Evolutionary conservation across 2,888 invertebrate genomes (phyloP), one percentile per base, ranked within the genome.

Genomic region (Ormia ochracea): DNA sequence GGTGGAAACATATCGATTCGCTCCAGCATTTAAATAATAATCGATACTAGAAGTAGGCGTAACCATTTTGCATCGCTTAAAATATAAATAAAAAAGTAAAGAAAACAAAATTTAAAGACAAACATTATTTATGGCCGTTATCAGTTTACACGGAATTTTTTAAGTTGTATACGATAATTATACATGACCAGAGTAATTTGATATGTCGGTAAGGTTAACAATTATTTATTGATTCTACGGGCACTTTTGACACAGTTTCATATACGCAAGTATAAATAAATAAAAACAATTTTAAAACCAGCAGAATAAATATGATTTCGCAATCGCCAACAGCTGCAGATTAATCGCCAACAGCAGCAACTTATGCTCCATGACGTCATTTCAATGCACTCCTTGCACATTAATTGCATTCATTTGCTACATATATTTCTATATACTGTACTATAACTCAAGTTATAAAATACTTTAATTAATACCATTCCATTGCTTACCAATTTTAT

Each of bases 11-110:
- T 72, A 76, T 68, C 70, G 74, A 80, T 80, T 72, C 66, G 58
- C 41, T 72, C 68, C 72, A 76, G 66, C 76, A 52, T 80, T 80
- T 68, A 68, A 66, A 75, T 72, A 69, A 76, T 80, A 80, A 76
- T 80, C 72, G 79, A 80, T 72, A 80, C 76, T 72, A 73, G 61
- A 80, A 68, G 76, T 76, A 63, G 80, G 80, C 80, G 80, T 80
- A 68, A 66, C 76, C 48, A 76, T 80, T 76, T 76, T 72, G 68
- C 52, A 76, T 80, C 63, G 36, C 48, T 72, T 72, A 66, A 80
- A 72, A 73, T 63, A 41, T 14, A 31, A 58, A 36, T 5, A 56
- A 6, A 50, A 65, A 56, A 4, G 12, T 41, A 50, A 38, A 59
- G 50, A 48, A 58, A 45, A 33, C 28, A 31, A 58, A 31, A 45